Base-by-base conservation (phyloP, 2,888 invertebrate genomes). In the Anagyrus pseudococci region DNA sequence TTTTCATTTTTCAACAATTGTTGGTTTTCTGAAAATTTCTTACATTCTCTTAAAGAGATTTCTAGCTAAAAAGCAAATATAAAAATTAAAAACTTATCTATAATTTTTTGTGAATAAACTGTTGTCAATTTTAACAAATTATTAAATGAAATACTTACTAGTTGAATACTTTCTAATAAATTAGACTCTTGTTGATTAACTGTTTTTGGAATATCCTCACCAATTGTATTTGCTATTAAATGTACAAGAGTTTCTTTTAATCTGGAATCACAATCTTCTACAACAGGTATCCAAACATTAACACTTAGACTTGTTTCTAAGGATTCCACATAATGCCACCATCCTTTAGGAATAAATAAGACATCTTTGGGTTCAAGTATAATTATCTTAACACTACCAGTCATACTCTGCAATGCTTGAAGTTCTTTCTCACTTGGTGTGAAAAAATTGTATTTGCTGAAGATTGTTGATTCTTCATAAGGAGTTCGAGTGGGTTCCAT, bases 251-350 rank as follows among this genome's bases (percentile, higher is more conserved):
- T 74, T 71, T 81, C 81, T 60, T 72, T 75, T 29, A 81, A 67
- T 67, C 80, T 72, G 33, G 73, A 69, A 58, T 70, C 49, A 61
- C 70, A 73, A 67, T 81, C 81, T 23, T 68, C 67, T 83, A 89
- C 90, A 81, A 91, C 81, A 48, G 93, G 91, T 68, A 97, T 79
- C 83, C 94, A 91, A 33, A 88, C 81, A 77, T 96, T 95, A n/a
- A 88, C 79, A 69, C 86, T 87, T 41, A 88, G 77, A 41, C 85
- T 83, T 8, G 84, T 81, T 17, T 83, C 81, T 44, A 83, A 66
- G 66, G 84, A 85, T 81, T 94, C 93, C 0, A 97, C 98, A 83
- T 92, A 96, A 83, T 98, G 98, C 98, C 98, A 98, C 97, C 98
- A 98, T 65, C 92, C 91, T 65, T 87, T 86, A 0, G 98, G 98